A percentile compares a stretch with the other conserved stretches of the same genome.
phyloP scores from a whole-genome alignment of 1,140 invertebrate genomes.

The Meloidogyne hapla region DNA sequence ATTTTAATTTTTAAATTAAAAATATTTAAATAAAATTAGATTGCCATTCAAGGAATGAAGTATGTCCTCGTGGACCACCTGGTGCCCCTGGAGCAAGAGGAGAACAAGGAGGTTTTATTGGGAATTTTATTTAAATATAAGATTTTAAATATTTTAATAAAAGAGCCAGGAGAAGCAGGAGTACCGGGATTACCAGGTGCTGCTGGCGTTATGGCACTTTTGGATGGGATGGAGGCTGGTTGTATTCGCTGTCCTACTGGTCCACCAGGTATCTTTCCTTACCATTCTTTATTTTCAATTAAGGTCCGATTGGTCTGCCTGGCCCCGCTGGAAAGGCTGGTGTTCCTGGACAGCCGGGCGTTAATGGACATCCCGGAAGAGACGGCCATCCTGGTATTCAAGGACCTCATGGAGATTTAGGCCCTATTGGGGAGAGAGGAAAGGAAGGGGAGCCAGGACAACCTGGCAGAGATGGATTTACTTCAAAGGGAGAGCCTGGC shows the following conservation, averaged over 20 bases:
- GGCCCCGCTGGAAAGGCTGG: constrained; percentile 7
- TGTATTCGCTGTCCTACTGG: constrained; percentile 22
- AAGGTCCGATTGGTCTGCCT: constrained; percentile 9
- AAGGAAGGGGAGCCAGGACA: constrained; percentile 14
- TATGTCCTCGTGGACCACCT: neutral
- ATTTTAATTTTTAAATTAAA: neutral
- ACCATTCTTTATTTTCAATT: neutral
- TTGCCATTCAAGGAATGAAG: neutral
- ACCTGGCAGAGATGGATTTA: constrained; percentile 27
- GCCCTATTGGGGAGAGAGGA: constrained; percentile 8
- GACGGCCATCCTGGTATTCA: constrained; percentile 35
- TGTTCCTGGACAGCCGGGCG: constrained; percentile 9
- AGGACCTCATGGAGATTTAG: constrained; percentile 22
- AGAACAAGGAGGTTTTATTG: constrained; percentile 1
- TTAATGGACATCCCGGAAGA: constrained; percentile 26
- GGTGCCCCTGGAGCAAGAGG: neutral
- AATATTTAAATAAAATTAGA: neutral
- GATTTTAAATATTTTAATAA: neutral
- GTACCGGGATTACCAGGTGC: constrained; percentile 18
- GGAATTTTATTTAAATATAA: neutral
- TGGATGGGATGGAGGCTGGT: constrained; percentile 12
- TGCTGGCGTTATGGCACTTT: constrained; percentile 18
- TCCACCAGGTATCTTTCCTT: neutral
- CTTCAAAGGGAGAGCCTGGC: constrained; percentile 20
- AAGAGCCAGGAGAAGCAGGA: constrained; percentile 13